These are phyloP conservation scores for Hemiprocne comata DNA, from an alignment of 2,113 vertebrate species.

Conservation along the genomic window DNA sequence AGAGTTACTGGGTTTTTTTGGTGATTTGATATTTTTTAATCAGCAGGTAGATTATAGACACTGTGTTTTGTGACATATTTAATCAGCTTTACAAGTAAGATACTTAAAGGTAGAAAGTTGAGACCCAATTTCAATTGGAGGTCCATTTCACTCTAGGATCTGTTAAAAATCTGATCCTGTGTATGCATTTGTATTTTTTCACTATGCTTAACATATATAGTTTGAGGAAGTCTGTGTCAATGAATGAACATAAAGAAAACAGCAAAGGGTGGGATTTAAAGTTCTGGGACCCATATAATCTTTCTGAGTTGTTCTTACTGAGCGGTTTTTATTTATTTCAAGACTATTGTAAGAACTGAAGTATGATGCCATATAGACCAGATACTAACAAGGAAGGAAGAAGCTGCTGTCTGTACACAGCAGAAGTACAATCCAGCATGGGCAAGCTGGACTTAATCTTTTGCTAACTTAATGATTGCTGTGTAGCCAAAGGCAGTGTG, in stretches of 20 bases:
- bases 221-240: neutral
- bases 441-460: neutral
- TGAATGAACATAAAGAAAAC: neutral
- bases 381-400: neutral
- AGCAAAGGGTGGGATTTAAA: neutral
- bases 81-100: neutral
- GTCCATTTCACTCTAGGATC: neutral
- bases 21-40: neutral
- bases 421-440: neutral
- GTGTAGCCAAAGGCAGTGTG: neutral
- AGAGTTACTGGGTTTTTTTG: neutral
- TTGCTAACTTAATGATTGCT: neutral
- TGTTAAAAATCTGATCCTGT: neutral
- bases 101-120: neutral
- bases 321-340: neutral
- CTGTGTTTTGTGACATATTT: neutral
- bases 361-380: neutral
- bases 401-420: neutral
- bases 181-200: neutral
- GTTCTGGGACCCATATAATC: neutral
- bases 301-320: neutral
- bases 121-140: neutral
- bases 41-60: neutral
- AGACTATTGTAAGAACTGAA: neutral
- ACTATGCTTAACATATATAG: neutral